phyloP scores from a whole-genome alignment of 2,797 vertebrate genomes.

The Liasis olivaceus region DNA sequence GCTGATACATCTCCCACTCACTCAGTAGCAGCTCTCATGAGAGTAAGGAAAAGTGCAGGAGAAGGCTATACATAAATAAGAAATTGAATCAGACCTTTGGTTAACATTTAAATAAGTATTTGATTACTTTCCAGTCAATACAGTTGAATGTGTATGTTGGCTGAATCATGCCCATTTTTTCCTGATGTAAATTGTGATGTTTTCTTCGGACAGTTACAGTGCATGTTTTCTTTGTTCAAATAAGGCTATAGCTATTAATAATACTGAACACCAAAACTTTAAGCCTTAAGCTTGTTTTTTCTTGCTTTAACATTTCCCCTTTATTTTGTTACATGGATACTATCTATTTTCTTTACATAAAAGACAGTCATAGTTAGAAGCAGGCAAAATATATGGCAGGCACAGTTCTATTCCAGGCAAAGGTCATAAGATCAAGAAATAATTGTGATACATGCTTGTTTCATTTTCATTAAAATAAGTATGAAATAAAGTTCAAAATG shows the following conservation, averaged over 20 bases:
- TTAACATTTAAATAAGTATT: background rate
- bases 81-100: conserved; percentile 7
- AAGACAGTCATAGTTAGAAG: conserved; percentile 65
- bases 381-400: conserved; percentile 62
- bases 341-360: conserved; percentile 55
- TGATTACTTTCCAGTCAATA: background rate
- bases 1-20: background rate
- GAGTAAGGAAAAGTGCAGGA: background rate
- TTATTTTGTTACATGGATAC: conserved; percentile 32
- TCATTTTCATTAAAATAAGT: conserved; percentile 10
- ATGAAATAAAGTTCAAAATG: conserved; percentile 31
- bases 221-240: conserved; percentile 88
- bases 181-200: conserved; percentile 72
- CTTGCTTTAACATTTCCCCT: conserved; percentile 72
- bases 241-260: conserved; percentile 76
- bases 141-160: background rate
- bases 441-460: conserved; percentile 29
- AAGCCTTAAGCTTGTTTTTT: conserved; percentile 87
- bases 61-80: background rate
- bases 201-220: conserved; percentile 81
- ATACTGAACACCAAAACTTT: conserved; percentile 76
- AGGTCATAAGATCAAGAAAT: conserved; percentile 15
- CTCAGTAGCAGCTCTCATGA: background rate
- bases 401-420: conserved; percentile 53
- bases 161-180: conserved; percentile 28